A percentile compares a stretch with the other conserved stretches of the same genome.
Evolutionary conservation across 53 echinoderm and acorn worm species (phyloP).

Genomic region (Stichopus horrens): DNA sequence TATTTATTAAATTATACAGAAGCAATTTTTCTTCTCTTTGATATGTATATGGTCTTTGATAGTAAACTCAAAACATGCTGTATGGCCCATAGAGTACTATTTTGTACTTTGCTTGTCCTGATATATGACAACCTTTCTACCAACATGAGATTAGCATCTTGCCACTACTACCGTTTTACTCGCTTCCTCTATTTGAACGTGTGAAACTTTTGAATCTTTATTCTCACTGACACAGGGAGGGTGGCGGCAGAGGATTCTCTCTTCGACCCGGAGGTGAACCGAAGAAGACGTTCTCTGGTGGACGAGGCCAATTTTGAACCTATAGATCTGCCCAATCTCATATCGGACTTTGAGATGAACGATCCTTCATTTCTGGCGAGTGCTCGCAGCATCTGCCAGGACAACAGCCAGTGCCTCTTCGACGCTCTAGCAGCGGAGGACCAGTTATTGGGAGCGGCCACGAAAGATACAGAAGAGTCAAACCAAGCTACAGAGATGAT

Average conservation of each 20-base stretch:
- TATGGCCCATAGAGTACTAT: no score
- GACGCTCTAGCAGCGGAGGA: conserved; percentile 70
- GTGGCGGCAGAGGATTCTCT: conserved; percentile 59
- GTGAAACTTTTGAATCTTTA: neutral
- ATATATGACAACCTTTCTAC: no score
- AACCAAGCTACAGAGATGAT: conserved; percentile 43
- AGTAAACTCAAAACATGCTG: no score
- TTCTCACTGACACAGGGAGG: conserved; percentile 59
- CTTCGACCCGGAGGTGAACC: conserved; percentile 41
- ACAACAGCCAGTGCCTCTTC: conserved; percentile 68
- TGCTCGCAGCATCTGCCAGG: conserved; percentile 55
- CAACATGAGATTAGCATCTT: no score
- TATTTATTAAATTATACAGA: no score
- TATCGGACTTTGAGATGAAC: conserved; percentile 39
- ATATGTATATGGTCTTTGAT: no score
- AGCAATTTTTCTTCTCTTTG: no score
- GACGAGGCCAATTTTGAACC: conserved; percentile 70
- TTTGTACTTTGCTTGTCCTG: no score
- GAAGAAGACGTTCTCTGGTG: conserved; percentile 3
- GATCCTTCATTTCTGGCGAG: conserved; percentile 58
- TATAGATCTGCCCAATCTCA: conserved; percentile 69
- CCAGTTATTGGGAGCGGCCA: conserved; percentile 47
- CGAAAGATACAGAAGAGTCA: conserved; percentile 35
- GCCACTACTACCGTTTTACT: no score
- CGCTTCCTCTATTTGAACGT: no score